A percentile compares a stretch with the other conserved stretches of the same genome.
phyloP scores from a whole-genome alignment of 2,888 invertebrate genomes.

The Trachelus iudaicus region DNA sequence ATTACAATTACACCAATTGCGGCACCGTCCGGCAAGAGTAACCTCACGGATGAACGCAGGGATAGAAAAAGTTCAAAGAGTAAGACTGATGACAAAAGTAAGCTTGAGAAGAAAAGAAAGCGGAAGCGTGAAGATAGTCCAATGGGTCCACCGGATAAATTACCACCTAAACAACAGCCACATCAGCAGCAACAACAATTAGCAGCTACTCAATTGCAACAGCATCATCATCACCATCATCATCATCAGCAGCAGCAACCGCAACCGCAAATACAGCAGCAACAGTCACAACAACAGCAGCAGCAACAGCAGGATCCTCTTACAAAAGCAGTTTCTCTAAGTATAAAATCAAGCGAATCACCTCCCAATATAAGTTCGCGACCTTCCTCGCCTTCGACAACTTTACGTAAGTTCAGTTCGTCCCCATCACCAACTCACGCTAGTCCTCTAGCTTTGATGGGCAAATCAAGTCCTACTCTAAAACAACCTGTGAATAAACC shows the following conservation, averaged over 20 bases:
- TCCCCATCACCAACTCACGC: constrained; percentile 80
- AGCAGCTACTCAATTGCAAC: not conserved
- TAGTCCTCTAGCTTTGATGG: constrained; percentile 73
- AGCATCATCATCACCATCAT: not conserved
- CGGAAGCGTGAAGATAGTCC: constrained; percentile 82
- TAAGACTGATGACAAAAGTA: constrained; percentile 65
- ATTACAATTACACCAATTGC: constrained; percentile 88
- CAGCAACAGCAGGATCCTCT: constrained; percentile 68
- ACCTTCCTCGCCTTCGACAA: constrained; percentile 75
- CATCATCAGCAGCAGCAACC: not conserved
- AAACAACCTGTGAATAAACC: constrained; percentile 69
- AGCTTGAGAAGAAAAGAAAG: constrained; percentile 77
- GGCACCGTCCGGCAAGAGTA: constrained; percentile 67
- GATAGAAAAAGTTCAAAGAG: constrained; percentile 66
- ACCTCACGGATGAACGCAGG: constrained; percentile 59
- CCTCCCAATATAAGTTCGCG: constrained; percentile 68
- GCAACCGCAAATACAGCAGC: not conserved
- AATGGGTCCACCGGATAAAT: constrained; percentile 83
- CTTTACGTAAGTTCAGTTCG: constrained; percentile 76
- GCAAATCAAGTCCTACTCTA: constrained; percentile 69
- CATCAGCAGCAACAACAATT: not conserved
- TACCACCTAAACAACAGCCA: constrained; percentile 74
- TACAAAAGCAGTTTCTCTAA: constrained; percentile 78
- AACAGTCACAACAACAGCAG: not conserved
- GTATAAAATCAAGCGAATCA: constrained; percentile 77